Evolutionary conservation across 2,113 vertebrate genomes (phyloP), one percentile per base, ranked within the genome.

Genomic region (Eublepharis macularius): DNA sequence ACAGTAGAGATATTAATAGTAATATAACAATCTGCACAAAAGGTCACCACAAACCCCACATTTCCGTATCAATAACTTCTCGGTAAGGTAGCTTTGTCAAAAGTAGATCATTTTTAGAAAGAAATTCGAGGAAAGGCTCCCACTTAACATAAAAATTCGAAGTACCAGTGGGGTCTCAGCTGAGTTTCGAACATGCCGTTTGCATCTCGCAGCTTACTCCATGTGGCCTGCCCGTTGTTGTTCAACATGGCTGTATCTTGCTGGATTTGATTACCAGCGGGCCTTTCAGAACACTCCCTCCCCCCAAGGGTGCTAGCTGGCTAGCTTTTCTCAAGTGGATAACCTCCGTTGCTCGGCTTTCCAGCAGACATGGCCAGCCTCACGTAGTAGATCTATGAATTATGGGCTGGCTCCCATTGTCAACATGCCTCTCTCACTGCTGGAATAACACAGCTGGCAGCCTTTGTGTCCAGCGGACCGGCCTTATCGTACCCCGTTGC

Each of bases 361-460:
- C 80, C 76, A 86, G 87, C 75, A 85, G 65, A 81, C 51, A 32
- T 83, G 88, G 86, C 69, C 68, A 77, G 51, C 83, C 89, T 93
- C 90, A 91, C 72, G 65, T 88, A 92, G 85, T 54, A 26, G 2
- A 39, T 12, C 65, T 70, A 81, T 87, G 82, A 93, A 76, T 93
- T 49, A 82, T 85, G 87, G 76, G 75, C n/a, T 29, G 17, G 13
- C 41, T 16, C 2, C 91, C 68, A 79, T 86, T 91, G 87, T 89
- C 90, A 88, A 75, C 32, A 19, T 24, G 6, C 49, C 57, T 81
- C 83, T 36, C 72, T 86, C 6, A 39, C 83, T 60, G 80, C 87
- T 90, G 90, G 80, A 83, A 95, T 92, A 93, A 95, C 92, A 95
- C 86, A 75, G 83, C n/a, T 89, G 91, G 68, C 1, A 0, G 80